phyloP scores from a whole-genome alignment of 2,113 vertebrate genomes.

The Ammodytes dubius region DNA sequence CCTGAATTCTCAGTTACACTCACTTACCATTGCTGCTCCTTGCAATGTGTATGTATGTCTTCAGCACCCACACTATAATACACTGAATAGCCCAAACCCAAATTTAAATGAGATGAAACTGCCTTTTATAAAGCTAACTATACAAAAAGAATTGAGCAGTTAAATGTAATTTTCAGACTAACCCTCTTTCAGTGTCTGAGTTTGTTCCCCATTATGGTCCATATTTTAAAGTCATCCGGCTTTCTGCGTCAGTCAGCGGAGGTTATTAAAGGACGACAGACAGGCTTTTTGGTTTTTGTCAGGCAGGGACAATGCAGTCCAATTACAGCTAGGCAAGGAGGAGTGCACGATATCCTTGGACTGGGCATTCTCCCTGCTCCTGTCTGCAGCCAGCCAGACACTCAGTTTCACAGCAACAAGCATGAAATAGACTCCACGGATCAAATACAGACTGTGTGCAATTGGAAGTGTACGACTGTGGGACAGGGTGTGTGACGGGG shows the following conservation, averaged over 20 bases:
- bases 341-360: constrained; percentile 51
- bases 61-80: constrained; percentile 16
- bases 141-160: constrained; percentile 5
- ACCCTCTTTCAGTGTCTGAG: constrained; percentile 2
- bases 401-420: constrained; percentile 74
- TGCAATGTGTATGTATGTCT: constrained; percentile 25
- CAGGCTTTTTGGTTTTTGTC: constrained; percentile 43
- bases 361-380: constrained; percentile 36
- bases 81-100: constrained; percentile 8
- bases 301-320: constrained; percentile 57
- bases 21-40: constrained; percentile 57
- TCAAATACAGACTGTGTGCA: constrained; percentile 62
- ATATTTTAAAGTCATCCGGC: constrained; percentile 48
- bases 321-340: constrained; percentile 59
- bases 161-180: constrained; percentile 24
- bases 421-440: constrained; percentile 74
- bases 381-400: constrained; percentile 60
- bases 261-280: constrained; percentile 49
- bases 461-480: constrained; percentile 53
- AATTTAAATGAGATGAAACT: constrained; percentile 14
- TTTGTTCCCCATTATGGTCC: constrained; percentile 35
- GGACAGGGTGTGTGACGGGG: constrained; percentile 54
- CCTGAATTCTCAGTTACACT: constrained; percentile 74
- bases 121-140: background rate
- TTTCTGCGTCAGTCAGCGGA: constrained; percentile 28